These are phyloP conservation scores for Sycophila texana DNA, from an alignment of 2,888 invertebrate species.

Conservation along the genomic window DNA sequence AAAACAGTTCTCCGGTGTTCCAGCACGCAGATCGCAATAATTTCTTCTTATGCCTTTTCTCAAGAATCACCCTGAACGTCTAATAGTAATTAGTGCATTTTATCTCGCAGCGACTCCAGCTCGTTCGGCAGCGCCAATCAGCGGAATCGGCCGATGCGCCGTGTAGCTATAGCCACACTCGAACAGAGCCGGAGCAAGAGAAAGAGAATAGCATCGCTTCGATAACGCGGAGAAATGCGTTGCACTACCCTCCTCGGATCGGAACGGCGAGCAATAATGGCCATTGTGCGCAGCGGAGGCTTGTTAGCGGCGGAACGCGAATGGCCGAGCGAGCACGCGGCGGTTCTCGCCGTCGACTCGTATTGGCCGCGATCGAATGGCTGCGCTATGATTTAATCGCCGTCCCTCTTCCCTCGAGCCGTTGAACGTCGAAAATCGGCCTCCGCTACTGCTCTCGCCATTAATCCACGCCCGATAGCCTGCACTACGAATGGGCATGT, in stretches of 20 bases:
- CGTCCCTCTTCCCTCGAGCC: constrained; percentile 1
- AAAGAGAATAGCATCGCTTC: neutral
- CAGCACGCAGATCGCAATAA: too few species aligned
- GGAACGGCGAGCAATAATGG: constrained; percentile 64
- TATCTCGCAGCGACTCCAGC: too few species aligned
- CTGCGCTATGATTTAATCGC: constrained; percentile 42
- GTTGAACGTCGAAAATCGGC: constrained; percentile 56
- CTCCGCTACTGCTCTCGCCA: neutral
- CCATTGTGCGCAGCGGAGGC: constrained; percentile 60
- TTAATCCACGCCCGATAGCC: neutral
- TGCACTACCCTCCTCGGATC: neutral
- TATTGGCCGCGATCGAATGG: constrained; percentile 23
- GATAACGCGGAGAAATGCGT: too few species aligned
- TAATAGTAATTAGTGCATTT: too few species aligned
- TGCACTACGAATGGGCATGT: too few species aligned
- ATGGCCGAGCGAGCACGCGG: constrained; percentile 26
- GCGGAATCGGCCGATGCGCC: too few species aligned
- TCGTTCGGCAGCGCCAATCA: too few species aligned
- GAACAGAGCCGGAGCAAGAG: neutral
- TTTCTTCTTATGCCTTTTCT: too few species aligned
- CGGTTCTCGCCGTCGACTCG: constrained; percentile 14
- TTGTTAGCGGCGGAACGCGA: constrained; percentile 63
- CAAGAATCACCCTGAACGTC: too few species aligned
- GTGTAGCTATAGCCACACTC: constrained; percentile 7
- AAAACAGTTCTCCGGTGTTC: too few species aligned